These are phyloP conservation scores for Luscinia luscinia DNA, from an alignment of 2,797 vertebrate genomes.

Conservation along the genomic window DNA sequence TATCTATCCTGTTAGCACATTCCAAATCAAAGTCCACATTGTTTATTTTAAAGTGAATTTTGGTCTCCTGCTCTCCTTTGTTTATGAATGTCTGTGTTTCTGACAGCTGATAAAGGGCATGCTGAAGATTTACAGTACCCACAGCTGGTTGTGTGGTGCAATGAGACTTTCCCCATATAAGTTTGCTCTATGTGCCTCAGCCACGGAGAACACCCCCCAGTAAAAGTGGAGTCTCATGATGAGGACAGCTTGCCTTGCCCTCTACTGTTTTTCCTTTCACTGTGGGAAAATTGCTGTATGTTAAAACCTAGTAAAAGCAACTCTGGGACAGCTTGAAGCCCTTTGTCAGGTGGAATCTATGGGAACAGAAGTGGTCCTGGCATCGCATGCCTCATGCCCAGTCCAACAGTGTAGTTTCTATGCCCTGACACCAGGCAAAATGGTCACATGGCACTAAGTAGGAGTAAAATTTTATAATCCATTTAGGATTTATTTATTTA, in stretches of 20 bases:
- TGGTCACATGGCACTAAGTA: not conserved
- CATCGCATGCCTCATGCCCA: not conserved
- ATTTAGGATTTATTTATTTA: not conserved
- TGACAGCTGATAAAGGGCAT: constrained; percentile 68
- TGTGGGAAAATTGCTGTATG: constrained; percentile 13
- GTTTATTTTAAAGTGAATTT: constrained; percentile 65
- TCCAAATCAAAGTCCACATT: constrained; percentile 32
- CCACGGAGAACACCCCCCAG: constrained; percentile 37
- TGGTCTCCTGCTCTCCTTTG: constrained; percentile 3
- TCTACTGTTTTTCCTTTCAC: constrained; percentile 37
- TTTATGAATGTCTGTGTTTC: constrained; percentile 61
- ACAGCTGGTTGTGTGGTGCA: not conserved
- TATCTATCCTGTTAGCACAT: constrained; percentile 49
- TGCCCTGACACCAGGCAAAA: not conserved
- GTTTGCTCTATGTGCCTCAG: not conserved
- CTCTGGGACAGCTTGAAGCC: not conserved
- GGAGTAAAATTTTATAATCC: not conserved
- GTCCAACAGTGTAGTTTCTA: not conserved
- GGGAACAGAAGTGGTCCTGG: not conserved
- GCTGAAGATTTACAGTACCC: constrained; percentile 37
- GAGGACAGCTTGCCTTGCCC: constrained; percentile 29
- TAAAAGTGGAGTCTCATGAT: not conserved
- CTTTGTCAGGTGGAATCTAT: not conserved
- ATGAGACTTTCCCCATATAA: constrained; percentile 27
- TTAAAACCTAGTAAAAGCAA: not conserved